Evolutionary conservation across 2,888 invertebrate species (phyloP).

Genomic region (Melinaea marsaeus): DNA sequence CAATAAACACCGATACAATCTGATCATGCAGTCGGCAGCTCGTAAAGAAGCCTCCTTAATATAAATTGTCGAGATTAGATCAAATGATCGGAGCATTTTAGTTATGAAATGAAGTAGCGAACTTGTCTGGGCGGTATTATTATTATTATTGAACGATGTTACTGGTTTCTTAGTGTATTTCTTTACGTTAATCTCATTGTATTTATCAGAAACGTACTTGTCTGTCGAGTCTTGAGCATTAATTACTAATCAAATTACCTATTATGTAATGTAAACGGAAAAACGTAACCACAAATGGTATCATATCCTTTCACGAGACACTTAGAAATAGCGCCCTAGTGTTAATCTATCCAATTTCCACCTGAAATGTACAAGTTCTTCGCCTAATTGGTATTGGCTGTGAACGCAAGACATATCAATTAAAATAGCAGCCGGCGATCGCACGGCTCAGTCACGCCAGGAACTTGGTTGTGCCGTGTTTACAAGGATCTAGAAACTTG

Average conservation of each 20-base stretch:
- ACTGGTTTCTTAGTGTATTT: not conserved
- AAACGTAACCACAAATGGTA: not conserved
- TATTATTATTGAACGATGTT: not conserved
- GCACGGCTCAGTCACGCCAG: slow-evolving; percentile 40
- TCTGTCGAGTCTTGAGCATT: too few relatives aligned
- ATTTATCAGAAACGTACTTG: too few relatives aligned
- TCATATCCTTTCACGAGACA: not conserved
- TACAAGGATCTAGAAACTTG: not conserved
- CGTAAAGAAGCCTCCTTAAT: slow-evolving; percentile 32
- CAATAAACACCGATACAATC: slow-evolving; percentile 37
- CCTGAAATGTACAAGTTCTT: slow-evolving; percentile 27
- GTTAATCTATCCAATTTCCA: slow-evolving; percentile 24
- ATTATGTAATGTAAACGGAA: too few relatives aligned
- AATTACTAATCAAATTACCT: too few relatives aligned
- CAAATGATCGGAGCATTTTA: slow-evolving; percentile 9
- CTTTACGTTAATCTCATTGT: not conserved
- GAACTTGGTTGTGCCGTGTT: slow-evolving; percentile 34
- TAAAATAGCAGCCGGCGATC: slow-evolving; percentile 56
- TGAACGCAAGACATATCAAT: slow-evolving; percentile 64
- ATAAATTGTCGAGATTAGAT: slow-evolving; percentile 32
- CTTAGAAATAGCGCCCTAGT: slow-evolving; percentile 4
- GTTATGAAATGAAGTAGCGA: slow-evolving; percentile 5
- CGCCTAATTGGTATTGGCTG: slow-evolving; percentile 49
- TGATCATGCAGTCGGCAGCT: slow-evolving; percentile 28
- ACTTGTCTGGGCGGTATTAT: not conserved